Conservation (phyloP, 2,797 vertebrate species). For the Pantherophis vulpinus region DNA sequence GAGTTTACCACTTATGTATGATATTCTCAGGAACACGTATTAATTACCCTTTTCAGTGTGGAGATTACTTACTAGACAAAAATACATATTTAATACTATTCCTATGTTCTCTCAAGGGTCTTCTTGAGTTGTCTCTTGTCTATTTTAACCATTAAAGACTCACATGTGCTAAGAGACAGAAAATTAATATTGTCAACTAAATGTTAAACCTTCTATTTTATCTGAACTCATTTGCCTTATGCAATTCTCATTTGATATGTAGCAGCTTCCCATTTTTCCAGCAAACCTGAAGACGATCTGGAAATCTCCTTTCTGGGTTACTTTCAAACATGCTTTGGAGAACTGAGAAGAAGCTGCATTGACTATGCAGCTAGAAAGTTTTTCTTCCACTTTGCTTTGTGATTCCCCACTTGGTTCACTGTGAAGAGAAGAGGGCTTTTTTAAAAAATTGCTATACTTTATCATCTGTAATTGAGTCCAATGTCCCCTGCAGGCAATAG, state of each 20-base stretch:
- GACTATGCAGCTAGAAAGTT: not conserved
- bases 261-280: not conserved
- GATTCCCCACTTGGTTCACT: not conserved
- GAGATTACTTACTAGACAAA: not conserved
- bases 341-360: not conserved
- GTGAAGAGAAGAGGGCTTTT: not conserved
- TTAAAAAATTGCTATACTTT: not conserved
- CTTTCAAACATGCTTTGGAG: not conserved
- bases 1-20: not conserved
- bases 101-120: no score
- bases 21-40: not conserved
- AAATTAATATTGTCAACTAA: no score
- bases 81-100: not conserved
- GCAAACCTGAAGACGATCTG: not conserved
- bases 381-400: not conserved
- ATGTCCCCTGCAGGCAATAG: constrained; percentile 8
- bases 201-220: constrained; percentile 34
- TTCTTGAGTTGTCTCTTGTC: no score
- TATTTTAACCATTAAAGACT: no score
- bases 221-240: constrained; percentile 33
- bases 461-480: constrained; percentile 5
- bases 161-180: no score
- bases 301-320: not conserved
- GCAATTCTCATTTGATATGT: not conserved
- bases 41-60: not conserved